Evolutionary conservation across 1,140 invertebrate species (phyloP).

Genomic region (Pissodes strobi): DNA sequence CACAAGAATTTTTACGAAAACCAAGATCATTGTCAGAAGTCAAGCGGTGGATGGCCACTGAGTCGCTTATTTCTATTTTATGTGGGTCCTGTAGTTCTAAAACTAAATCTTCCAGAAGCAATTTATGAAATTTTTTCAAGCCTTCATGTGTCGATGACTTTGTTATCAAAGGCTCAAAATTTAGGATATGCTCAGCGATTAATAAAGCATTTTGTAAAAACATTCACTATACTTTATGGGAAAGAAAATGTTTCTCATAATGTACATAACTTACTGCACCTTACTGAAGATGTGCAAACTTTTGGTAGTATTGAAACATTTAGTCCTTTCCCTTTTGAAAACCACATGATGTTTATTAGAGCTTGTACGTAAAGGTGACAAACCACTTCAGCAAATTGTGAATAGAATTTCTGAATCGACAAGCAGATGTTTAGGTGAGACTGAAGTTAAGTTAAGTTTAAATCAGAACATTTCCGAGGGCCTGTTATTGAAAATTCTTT

Average conservation of each 20-base stretch:
- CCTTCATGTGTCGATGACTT: constrained; percentile 46
- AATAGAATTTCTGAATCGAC: too few relatives aligned
- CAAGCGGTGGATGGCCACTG: constrained; percentile 58
- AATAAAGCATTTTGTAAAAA: constrained; percentile 34
- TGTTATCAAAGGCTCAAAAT: constrained; percentile 17
- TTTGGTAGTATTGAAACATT: constrained; percentile 10
- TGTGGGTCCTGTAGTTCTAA: constrained; percentile 55
- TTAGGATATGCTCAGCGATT: constrained; percentile 22
- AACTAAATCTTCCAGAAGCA: constrained; percentile 43
- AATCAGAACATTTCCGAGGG: too few relatives aligned
- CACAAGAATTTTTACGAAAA: constrained; percentile 55
- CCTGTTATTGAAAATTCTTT: too few relatives aligned
- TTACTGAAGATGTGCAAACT: constrained; percentile 29
- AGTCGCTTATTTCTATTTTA: constrained; percentile 58
- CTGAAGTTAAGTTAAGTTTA: too few relatives aligned
- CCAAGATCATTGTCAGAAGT: constrained; percentile 52
- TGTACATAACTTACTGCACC: constrained; percentile 42
- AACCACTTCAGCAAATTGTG: too few relatives aligned
- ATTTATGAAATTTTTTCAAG: constrained; percentile 55
- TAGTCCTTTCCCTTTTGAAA: constrained; percentile 10
- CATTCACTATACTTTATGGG: constrained; percentile 36
- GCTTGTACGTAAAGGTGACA: too few relatives aligned
- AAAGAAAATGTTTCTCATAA: constrained; percentile 36
- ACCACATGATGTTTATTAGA: not conserved
- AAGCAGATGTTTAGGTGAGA: too few relatives aligned